Evolutionary conservation across 2,888 invertebrate genomes (phyloP), one percentile per base, ranked within the genome.

Genomic region (Apantesis nais): DNA sequence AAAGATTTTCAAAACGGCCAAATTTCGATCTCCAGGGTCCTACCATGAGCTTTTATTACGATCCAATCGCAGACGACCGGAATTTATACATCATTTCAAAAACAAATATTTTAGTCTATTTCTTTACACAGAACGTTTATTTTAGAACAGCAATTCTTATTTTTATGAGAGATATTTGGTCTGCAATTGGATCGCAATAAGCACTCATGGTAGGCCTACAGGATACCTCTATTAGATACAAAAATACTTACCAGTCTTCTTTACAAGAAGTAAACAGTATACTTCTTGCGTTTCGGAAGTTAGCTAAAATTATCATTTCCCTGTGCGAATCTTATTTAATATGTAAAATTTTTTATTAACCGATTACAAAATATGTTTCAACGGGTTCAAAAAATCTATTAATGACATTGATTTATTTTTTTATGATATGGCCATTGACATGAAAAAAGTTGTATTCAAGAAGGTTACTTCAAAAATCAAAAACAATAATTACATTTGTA

Each of bases 231-330:
- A 5, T 19, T 5, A 44, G 8, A 39, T 39, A 11, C n/a, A 39
- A 2, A 11, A 48, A 22, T 48, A 48, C 58, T 58, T 29, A 58
- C 58, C 16, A 14, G 14, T 58, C 58, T 29, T 58, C 16, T 58
- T 58, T 58, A 58, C 58, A 58, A 29, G 25, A 29, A 58, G 25
- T 58, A 58, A 58, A 58, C 29, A 58, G 58, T 7, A 58, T 29
- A 58, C 29, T 29, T 25, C 58, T 58, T 58, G 58, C 58, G 29
- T 4, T 58, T 14, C 58, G 58, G 29, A 58, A 29, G 12, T 58
- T 58, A 58, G 58, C 58, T 29, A 58, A 25, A 58, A 58, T 58
- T 14, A 58, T 25, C 58, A 58, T 58, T 58, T 29, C 58, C 14
- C 14, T 25, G 7, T 58, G 58, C 29, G 16, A 58, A 16, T 25